Base-by-base conservation (phyloP, 2,797 vertebrate species). In the Pangasius mekongensis region DNA sequence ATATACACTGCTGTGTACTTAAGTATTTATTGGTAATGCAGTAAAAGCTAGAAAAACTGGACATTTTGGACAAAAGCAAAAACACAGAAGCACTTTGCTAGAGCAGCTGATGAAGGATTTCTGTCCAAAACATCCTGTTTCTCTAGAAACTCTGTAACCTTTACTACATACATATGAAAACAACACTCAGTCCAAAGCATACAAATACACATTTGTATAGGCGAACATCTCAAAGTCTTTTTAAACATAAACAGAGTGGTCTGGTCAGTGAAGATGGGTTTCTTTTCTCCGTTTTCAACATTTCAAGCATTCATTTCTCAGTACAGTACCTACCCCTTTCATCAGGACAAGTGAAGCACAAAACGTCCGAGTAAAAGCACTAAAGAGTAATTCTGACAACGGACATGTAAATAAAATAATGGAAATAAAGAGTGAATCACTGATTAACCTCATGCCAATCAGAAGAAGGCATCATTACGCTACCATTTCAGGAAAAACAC, bases 261-360 rank as follows among this genome's bases (percentile, higher is more conserved):
- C 22, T 16, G 43, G 64, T 74, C 69, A 87, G 67, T 64, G n/a
- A 87, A 76, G 54, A n/a, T 16, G 33, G 39, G 66, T 54, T 39
- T 56, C 52, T 78, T 33, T 54, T 52, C 33, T 47, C 39, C 9
- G 0, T 3, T 73, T 73, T 47, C 8, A 36, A 27, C 10, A 27
- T 2, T 36, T 36, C 36, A 56, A 36, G 9, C 18, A 58, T 80
- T 36, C 5, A n/a, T 52, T 85, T 54, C 62, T 83, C 66, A 88
- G 74, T 82, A 78, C 33, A 77, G 47, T 77, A 66, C 30, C 11
- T 3, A 36, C 54, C n/a, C n/a, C 10, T 73, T 83, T 87, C 3
- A 10, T 76, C 27, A 76, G 24, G 22, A 73, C 39, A 24, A 73
- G 20, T 24, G 14, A 69, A 83, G 86, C 52, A 69, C 49, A 87